Evolutionary conservation across 2,113 vertebrate genomes (phyloP).

Genomic region (Dascyllus trimaculatus): DNA sequence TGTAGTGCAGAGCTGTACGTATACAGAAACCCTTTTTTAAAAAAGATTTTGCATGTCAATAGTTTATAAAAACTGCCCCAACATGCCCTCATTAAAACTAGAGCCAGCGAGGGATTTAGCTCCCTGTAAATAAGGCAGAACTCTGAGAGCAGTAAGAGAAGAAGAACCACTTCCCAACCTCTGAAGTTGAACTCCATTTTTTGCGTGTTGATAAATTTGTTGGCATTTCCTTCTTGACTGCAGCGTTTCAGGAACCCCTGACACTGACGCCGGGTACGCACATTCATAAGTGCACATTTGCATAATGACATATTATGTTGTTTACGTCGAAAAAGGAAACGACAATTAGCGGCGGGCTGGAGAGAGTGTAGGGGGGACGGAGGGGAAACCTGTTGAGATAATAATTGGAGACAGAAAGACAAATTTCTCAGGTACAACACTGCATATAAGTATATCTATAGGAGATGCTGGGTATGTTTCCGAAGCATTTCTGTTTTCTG

Average conservation of each 20-base stretch:
- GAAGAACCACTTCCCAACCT: background rate
- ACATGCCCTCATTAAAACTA: conserved; percentile 51
- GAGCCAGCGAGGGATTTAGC: conserved; percentile 31
- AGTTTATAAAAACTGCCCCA: background rate
- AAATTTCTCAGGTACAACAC: background rate
- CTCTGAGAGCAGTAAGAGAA: conserved; percentile 8
- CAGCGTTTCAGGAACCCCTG: conserved; percentile 41
- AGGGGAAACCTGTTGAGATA: conserved; percentile 47
- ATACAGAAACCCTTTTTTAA: background rate
- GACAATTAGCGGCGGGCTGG: conserved; percentile 52
- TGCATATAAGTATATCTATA: too few relatives aligned
- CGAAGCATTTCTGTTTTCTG: background rate
- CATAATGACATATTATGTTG: conserved; percentile 76
- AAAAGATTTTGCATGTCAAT: background rate
- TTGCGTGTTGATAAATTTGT: conserved; percentile 63
- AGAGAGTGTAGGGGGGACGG: background rate
- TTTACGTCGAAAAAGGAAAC: conserved; percentile 62
- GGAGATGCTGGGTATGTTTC: too few relatives aligned
- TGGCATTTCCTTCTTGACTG: conserved; percentile 59
- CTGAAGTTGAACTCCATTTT: conserved; percentile 20
- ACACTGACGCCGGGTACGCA: conserved; percentile 33
- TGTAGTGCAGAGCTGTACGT: background rate
- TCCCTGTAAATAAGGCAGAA: conserved; percentile 43
- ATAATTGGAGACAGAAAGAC: conserved; percentile 10
- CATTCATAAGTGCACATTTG: conserved; percentile 67